phyloP scores from a whole-genome alignment of 2,113 vertebrate genomes.

The Ranitomeya variabilis region DNA sequence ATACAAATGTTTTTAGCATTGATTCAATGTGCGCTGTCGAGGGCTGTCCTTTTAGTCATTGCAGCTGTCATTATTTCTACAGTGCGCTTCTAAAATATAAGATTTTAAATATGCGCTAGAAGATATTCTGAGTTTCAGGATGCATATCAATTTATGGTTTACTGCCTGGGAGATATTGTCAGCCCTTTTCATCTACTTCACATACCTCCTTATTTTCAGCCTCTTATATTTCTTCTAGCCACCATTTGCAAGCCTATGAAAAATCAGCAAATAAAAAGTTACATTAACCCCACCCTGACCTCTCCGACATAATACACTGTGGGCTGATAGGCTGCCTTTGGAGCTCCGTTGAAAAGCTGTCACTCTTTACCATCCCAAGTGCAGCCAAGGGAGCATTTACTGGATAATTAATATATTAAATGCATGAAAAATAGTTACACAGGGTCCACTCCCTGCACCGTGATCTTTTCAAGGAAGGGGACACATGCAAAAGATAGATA shows the following conservation, averaged over 20 bases:
- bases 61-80: constrained; percentile 26
- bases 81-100: constrained; percentile 27
- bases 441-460: constrained; percentile 74
- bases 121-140: constrained; percentile 24
- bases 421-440: constrained; percentile 99
- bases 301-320: constrained; percentile 97
- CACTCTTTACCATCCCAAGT: constrained; percentile 93
- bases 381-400: constrained; percentile 99
- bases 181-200: constrained; percentile 66
- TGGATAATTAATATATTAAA: constrained; percentile 99
- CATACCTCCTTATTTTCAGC: constrained; percentile 60
- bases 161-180: constrained; percentile 59
- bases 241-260: constrained; percentile 90
- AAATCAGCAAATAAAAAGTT: constrained; percentile 99
- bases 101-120: constrained; percentile 28
- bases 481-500: constrained; percentile 85
- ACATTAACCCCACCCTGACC: constrained; percentile 99
- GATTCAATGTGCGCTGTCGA: not conserved
- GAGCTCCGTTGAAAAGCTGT: constrained; percentile 93
- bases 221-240: constrained; percentile 66
- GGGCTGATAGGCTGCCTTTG: constrained; percentile 90
- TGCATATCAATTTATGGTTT: constrained; percentile 46
- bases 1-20: not conserved
- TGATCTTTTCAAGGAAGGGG: constrained; percentile 73
- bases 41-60: constrained; percentile 9